These are phyloP conservation scores for Chrysotoxum bicinctum DNA, from an alignment of 2,888 invertebrate genomes.

Conservation along the genomic window DNA sequence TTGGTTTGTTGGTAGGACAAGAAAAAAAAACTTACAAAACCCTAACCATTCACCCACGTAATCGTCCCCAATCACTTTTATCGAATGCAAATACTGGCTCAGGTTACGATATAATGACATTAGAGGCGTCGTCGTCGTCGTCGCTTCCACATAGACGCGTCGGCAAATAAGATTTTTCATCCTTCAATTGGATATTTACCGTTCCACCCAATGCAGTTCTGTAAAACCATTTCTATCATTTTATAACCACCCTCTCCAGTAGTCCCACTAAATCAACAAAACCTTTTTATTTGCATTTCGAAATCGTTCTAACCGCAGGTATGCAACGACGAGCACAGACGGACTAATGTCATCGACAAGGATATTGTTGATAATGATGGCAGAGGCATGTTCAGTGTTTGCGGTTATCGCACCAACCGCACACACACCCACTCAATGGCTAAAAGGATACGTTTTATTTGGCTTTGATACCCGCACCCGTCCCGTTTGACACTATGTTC, in stretches of 20 bases:
- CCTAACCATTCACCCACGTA: slow-evolving; percentile 41
- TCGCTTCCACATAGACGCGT: slow-evolving; percentile 46
- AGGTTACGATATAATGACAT: slow-evolving; percentile 70
- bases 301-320: slow-evolving; percentile 72
- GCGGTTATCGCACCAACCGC: slow-evolving; percentile 71
- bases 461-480: neutral
- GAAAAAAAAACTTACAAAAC: slow-evolving; percentile 4
- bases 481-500: slow-evolving; percentile 30
- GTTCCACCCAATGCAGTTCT: slow-evolving; percentile 24
- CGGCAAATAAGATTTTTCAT: slow-evolving; percentile 66
- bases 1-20: neutral
- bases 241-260: neutral
- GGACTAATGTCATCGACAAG: slow-evolving; percentile 73
- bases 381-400: slow-evolving; percentile 69
- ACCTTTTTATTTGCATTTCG: slow-evolving; percentile 70
- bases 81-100: slow-evolving; percentile 68
- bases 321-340: slow-evolving; percentile 72
- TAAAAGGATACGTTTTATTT: slow-evolving; percentile 33
- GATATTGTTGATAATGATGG: slow-evolving; percentile 71
- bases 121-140: slow-evolving; percentile 58
- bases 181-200: slow-evolving; percentile 61
- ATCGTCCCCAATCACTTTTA: slow-evolving; percentile 64
- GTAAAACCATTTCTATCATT: slow-evolving; percentile 16
- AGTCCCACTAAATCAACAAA: slow-evolving; percentile 65
- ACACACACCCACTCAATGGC: slow-evolving; percentile 58